Conservation (phyloP, 2,113 vertebrate species). For the Syngnathus typhle region DNA sequence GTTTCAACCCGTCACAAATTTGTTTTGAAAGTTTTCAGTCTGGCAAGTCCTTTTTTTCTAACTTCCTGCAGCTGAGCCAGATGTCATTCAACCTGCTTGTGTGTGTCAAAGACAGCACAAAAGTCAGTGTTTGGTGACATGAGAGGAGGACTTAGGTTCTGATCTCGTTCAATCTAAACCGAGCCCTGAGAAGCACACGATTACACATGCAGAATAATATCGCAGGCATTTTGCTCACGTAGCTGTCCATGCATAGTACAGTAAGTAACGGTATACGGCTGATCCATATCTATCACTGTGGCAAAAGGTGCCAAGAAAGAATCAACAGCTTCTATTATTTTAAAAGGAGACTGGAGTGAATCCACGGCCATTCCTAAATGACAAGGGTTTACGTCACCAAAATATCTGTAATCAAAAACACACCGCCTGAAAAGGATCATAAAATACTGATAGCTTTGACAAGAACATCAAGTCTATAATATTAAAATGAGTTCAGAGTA, state of each 20-base stretch:
- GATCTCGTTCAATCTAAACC: neutral
- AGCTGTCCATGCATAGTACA: neutral
- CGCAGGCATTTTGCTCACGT: neutral
- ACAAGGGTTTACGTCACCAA: neutral
- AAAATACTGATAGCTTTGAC: conserved; percentile 29
- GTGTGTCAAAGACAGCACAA: neutral
- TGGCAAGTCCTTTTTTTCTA: neutral
- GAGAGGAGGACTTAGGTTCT: neutral
- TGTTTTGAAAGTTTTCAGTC: neutral
- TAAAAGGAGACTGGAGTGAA: neutral
- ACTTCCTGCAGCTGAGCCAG: neutral
- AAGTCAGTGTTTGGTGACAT: neutral
- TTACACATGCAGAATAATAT: neutral
- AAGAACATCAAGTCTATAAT: conserved; percentile 20
- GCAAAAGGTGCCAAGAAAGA: neutral
- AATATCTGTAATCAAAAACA: neutral
- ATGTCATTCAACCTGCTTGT: neutral
- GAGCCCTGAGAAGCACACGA: neutral
- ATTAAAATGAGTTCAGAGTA: neutral
- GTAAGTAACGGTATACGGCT: neutral
- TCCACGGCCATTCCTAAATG: neutral
- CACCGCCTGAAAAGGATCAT: conserved; percentile 17
- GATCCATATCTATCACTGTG: neutral
- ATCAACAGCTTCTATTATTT: neutral
- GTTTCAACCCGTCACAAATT: neutral